These are phyloP conservation scores for Rallus limicola DNA, from an alignment of 2,113 vertebrate species.

Conservation along the genomic window DNA sequence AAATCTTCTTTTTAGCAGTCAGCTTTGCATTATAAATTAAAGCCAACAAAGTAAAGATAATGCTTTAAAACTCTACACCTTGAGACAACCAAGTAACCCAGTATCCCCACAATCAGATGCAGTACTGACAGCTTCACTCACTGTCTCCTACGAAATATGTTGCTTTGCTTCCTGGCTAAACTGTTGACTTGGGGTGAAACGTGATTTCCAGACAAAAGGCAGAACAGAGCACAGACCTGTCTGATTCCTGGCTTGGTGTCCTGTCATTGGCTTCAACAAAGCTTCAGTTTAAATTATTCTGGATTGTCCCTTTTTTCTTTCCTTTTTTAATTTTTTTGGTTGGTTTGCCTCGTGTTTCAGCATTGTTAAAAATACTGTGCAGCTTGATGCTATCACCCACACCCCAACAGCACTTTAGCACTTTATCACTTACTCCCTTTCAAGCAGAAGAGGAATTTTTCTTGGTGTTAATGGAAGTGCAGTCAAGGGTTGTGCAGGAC, in stretches of 20 bases:
- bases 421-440: conserved; percentile 42
- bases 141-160: not conserved
- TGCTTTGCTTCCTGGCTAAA: not conserved
- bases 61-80: not conserved
- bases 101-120: accelerated
- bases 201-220: conserved; percentile 2
- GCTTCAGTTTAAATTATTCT: conserved; percentile 11
- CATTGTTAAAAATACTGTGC: conserved; percentile 26
- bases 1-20: not conserved
- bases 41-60: not conserved
- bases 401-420: conserved; percentile 35
- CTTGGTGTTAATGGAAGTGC: conserved; percentile 40
- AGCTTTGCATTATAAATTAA: not conserved
- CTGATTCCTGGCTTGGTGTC: not conserved
- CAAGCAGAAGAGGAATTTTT: conserved; percentile 51
- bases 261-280: not conserved
- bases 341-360: not conserved
- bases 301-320: not conserved
- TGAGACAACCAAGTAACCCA: not conserved
- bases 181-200: not conserved
- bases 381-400: conserved; percentile 58
- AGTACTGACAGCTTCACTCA: not conserved
- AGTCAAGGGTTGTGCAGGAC: not conserved
- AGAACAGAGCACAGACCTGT: not conserved
- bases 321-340: not conserved